Percentiles rank a stretch among this genome's conserved stretches.
Evolutionary conservation across 2,797 vertebrate species (phyloP).

Genomic region (Anguilla pacifica): DNA sequence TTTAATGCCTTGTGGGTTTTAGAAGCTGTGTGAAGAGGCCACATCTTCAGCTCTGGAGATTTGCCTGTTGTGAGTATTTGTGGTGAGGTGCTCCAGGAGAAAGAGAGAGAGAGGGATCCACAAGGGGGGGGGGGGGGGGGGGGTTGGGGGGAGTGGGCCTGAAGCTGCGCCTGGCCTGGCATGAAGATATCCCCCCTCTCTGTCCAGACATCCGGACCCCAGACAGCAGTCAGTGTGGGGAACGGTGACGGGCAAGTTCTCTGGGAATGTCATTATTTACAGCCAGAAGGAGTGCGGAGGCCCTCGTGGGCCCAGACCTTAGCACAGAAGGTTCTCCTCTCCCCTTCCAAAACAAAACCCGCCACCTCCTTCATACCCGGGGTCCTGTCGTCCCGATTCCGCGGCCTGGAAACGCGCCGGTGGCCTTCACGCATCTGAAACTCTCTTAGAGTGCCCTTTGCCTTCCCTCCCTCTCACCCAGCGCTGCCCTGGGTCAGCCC

Average conservation of each 20-base stretch:
- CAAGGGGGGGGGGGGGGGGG: not conserved
- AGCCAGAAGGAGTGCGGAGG: slow-evolving; percentile 40
- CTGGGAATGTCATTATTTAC: slow-evolving; percentile 60
- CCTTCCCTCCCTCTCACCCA: not conserved
- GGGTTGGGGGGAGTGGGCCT: not conserved
- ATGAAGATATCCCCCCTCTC: slow-evolving; percentile 22
- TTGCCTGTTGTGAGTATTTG: not conserved
- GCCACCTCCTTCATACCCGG: not conserved
- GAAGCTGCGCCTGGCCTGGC: not conserved
- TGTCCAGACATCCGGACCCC: slow-evolving; percentile 32
- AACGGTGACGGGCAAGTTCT: slow-evolving; percentile 42
- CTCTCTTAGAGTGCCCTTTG: not conserved
- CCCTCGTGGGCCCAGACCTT: slow-evolving; percentile 46
- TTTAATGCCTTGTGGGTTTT: slow-evolving; percentile 27
- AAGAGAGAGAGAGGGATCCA: not conserved
- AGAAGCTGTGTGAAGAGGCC: slow-evolving; percentile 14
- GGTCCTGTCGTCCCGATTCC: not conserved
- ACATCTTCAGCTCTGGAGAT: slow-evolving; percentile 17
- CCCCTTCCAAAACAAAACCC: slow-evolving; percentile 21
- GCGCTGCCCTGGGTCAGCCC: not conserved
- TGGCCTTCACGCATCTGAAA: not conserved
- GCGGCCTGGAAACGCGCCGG: not conserved
- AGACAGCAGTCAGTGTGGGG: slow-evolving; percentile 35
- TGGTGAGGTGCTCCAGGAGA: not conserved
- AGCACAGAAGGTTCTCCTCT: slow-evolving; percentile 38